phyloP scores from a whole-genome alignment of 2,113 vertebrate species.

The Nansenia antarctica region DNA sequence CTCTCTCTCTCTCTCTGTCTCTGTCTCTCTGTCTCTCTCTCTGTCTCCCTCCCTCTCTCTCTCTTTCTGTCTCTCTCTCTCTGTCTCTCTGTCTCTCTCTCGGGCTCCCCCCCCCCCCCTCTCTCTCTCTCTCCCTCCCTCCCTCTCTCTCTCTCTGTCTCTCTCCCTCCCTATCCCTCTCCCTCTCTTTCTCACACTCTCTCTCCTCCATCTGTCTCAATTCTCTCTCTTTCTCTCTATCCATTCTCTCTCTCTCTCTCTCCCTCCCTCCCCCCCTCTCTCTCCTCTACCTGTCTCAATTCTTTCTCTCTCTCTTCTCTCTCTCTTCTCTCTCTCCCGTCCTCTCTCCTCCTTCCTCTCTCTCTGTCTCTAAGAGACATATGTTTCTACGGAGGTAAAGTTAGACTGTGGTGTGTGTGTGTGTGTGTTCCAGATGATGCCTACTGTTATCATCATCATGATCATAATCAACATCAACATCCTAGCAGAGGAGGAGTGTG shows the following conservation, averaged over 20 bases:
- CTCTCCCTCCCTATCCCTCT: not conserved
- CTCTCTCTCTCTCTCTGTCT: not conserved
- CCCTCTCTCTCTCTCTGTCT: not conserved
- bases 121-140: not conserved
- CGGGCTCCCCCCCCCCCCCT: too few species aligned
- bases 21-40: not conserved
- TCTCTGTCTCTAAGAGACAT: constrained; percentile 15
- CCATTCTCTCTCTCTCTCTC: not conserved
- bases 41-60: too few species aligned
- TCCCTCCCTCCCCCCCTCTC: not conserved
- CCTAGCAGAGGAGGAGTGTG: too few species aligned
- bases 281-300: constrained; percentile 6
- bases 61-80: not conserved
- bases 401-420: too few species aligned
- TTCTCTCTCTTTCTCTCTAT: not conserved
- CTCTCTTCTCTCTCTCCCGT: not conserved
- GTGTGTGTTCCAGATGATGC: too few species aligned
- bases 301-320: constrained; percentile 30
- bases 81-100: not conserved
- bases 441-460: too few species aligned
- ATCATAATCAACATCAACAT: too few species aligned
- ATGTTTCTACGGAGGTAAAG: too few species aligned
- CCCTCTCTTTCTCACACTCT: too few species aligned
- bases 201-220: not conserved
- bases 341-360: not conserved